Percentiles rank a stretch among this genome's conserved stretches.
These are phyloP conservation scores for Ylistrum balloti DNA, from an alignment of 1,140 invertebrate species.

Conservation along the genomic window DNA sequence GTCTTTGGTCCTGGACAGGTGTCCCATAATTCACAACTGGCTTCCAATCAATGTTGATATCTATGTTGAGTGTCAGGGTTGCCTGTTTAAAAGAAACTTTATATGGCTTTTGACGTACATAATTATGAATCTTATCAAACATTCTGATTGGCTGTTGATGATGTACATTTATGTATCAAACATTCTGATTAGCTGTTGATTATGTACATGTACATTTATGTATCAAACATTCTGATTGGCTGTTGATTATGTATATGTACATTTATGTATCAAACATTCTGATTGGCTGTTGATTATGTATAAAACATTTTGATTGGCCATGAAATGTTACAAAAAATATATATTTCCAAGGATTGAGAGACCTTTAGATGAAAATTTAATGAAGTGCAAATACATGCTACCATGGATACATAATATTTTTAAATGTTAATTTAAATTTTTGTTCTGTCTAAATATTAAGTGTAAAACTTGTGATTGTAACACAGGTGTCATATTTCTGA, in stretches of 20 bases:
- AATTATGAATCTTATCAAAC: not conserved
- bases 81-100: not conserved
- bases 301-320: not conserved
- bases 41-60: not conserved
- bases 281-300: not conserved
- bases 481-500: not conserved
- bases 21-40: not conserved
- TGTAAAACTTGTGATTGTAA: not conserved
- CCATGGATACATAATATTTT: conserved; percentile 18
- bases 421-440: not conserved
- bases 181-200: not conserved
- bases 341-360: not conserved
- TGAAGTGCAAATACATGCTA: conserved; percentile 19
- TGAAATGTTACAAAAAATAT: not conserved
- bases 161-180: not conserved
- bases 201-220: too few relatives aligned
- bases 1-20: not conserved
- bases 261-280: not conserved
- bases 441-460: not conserved
- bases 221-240: conserved; percentile 15
- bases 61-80: too few relatives aligned
- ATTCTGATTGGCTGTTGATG: not conserved
- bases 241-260: conserved; percentile 4
- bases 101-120: not conserved
- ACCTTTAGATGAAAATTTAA: not conserved